Base-by-base conservation (phyloP, 2,888 invertebrate genomes). In the Chrysomela aeneicollis region DNA sequence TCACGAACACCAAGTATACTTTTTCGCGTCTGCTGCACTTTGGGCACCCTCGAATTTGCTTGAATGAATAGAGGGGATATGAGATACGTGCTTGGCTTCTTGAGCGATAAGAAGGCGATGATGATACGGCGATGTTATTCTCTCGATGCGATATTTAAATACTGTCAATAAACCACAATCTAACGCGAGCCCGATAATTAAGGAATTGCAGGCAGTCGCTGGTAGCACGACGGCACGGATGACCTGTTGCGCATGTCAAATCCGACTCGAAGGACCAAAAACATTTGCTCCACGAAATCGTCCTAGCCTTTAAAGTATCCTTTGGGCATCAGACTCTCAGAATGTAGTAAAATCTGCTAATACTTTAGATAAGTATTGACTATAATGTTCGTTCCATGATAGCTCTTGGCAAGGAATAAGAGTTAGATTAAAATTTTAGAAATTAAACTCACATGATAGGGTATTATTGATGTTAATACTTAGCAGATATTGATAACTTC, bases 131-230 rank as follows among this genome's bases (percentile, higher is more conserved):
- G 55, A 58, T 69, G 61, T 62, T 69, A 60, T 62, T 62, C 60
- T 63, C 61, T 63, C 32, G 58, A 47, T 30, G 54, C 37, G 37
- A 68, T 63, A 68, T 64, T 15, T 42, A 42, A 15, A 54, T 42
- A 55, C 42, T 61, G 64, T 61, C 64, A 61, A 64, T 65, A 62
- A 63, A 61, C 61, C 54, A 61, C 61, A 64, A 53, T 58, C 57
- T 61, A 57, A 64, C 58, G 30, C 15, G 30, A 61, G 42, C 32
- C 21, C 32, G 57, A 64, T 61, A 32, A 64, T 64, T 55, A 53
- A 57, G 59, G 32, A 50, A 53, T 26, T 18, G 46, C 18, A 17
- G 58, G 63, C 17, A 52, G 63, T 63, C 59, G 52, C 53, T 63
- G 22, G 6, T 47, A 19, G 19, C 21, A 50, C 51, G 30, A 21